Conservation (phyloP, 2,797 vertebrate species). For the Rhyacichthys aspro region DNA sequence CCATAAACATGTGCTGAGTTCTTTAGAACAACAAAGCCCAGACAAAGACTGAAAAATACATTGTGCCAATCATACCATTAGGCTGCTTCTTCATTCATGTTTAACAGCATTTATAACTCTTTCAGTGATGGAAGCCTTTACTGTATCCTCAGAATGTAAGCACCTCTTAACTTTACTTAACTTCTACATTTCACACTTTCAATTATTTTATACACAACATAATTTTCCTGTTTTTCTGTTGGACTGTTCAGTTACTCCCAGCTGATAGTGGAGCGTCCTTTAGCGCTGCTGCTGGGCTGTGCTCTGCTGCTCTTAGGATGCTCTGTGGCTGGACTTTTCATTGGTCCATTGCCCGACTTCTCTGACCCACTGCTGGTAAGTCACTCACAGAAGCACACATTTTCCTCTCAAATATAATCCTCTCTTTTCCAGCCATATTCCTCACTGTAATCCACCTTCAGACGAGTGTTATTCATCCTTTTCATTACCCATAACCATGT, state of each 20-base stretch:
- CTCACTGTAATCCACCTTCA: too few relatives aligned
- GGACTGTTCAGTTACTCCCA: conserved; percentile 86
- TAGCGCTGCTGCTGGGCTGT: conserved; percentile 83
- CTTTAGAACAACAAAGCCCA: too few relatives aligned
- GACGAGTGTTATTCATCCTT: too few relatives aligned
- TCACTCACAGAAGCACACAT: conserved; percentile 5
- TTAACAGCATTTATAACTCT: background rate
- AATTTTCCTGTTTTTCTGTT: conserved; percentile 13
- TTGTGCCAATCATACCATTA: too few relatives aligned
- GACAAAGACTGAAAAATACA: too few relatives aligned
- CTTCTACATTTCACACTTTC: background rate
- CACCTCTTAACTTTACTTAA: conserved; percentile 17
- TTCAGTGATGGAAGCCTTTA: conserved; percentile 86
- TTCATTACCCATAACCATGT: too few relatives aligned
- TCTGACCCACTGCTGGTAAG: conserved; percentile 92
- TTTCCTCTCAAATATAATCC: background rate
- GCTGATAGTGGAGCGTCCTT: conserved; percentile 88
- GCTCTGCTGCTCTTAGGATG: conserved; percentile 82
- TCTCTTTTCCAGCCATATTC: background rate
- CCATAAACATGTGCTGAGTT: too few relatives aligned
- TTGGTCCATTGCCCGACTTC: conserved; percentile 91
- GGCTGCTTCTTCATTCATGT: too few relatives aligned
- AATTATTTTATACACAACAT: too few relatives aligned
- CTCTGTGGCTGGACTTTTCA: conserved; percentile 87
- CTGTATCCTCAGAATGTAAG: conserved; percentile 91